These are phyloP conservation scores for Monochamus saltuarius DNA, from an alignment of 1,140 invertebrate species.

Conservation along the genomic window DNA sequence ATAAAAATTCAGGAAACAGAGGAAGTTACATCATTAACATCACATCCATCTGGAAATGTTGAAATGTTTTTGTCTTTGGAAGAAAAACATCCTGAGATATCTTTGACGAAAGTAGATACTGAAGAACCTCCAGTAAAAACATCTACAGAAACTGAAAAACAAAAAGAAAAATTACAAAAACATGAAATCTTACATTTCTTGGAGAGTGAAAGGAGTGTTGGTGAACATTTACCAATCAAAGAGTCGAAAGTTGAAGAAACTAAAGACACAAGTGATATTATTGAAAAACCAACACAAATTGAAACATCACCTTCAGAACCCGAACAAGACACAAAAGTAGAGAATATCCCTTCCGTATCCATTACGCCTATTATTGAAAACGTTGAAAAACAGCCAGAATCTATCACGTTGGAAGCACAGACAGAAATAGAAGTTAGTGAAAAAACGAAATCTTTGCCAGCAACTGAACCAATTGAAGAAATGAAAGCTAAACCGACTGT, in stretches of 20 bases:
- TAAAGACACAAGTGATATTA: neutral
- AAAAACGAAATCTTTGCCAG: neutral
- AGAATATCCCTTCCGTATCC: neutral
- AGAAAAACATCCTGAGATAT: constrained; percentile 22
- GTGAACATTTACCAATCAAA: no score
- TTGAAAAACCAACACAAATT: constrained; percentile 9
- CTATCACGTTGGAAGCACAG: neutral
- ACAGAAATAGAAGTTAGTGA: neutral
- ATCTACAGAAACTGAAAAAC: neutral
- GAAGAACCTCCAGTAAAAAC: neutral
- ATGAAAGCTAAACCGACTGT: constrained; percentile 24
- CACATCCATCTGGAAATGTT: constrained; percentile 26
- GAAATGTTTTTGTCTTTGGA: constrained; percentile 33
- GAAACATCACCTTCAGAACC: constrained; percentile 7
- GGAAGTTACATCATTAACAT: constrained; percentile 11
- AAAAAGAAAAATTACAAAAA: neutral
- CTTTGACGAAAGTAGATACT: neutral
- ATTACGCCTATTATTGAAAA: neutral
- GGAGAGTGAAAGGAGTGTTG: constrained; percentile 17
- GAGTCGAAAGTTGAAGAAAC: no score
- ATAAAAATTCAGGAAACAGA: constrained; percentile 13
- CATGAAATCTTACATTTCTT: constrained; percentile 26
- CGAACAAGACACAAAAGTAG: neutral
- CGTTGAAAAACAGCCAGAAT: neutral
- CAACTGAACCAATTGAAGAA: neutral